A percentile compares a stretch with the other conserved stretches of the same genome.
Evolutionary conservation across 2,113 vertebrate genomes (phyloP).

Genomic region (Amphiprion ocellaris): DNA sequence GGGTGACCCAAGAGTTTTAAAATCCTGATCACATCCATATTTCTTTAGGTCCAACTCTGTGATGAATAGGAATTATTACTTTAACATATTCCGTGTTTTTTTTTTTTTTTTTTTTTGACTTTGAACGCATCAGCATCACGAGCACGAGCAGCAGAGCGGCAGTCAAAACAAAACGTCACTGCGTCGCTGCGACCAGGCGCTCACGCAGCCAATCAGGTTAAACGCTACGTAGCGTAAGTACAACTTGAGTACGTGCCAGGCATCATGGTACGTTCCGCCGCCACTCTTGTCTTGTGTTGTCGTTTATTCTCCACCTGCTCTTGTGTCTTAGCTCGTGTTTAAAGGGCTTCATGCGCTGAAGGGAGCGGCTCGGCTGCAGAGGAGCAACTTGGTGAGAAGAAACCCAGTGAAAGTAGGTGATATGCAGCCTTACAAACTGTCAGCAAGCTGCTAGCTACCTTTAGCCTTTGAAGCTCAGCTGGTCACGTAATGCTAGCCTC

Average conservation of each 20-base stretch:
- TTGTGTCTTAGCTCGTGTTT: neutral
- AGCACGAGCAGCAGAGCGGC: neutral
- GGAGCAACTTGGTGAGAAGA: neutral
- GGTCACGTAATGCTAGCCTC: neutral
- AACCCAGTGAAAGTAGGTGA: neutral
- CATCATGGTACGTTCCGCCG: neutral
- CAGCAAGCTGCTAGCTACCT: constrained; percentile 41
- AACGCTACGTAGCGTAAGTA: neutral
- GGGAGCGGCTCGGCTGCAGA: neutral
- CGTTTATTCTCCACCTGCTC: neutral
- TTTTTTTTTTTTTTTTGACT: neutral
- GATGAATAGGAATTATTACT: neutral
- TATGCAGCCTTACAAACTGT: neutral
- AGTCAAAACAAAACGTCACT: constrained; percentile 16
- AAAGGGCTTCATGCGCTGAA: neutral
- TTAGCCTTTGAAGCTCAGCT: constrained; percentile 40
- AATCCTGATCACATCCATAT: too few relatives aligned
- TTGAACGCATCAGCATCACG: neutral
- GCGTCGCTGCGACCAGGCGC: neutral
- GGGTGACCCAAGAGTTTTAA: too few relatives aligned
- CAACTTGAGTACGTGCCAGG: neutral
- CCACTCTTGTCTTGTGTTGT: neutral
- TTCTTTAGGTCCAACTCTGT: too few relatives aligned
- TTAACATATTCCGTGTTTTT: neutral
- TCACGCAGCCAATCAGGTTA: constrained; percentile 47